A percentile compares a stretch with the other conserved stretches of the same genome.
Evolutionary conservation across 2,113 vertebrate species (phyloP).

Genomic region (Syngnathus floridae): DNA sequence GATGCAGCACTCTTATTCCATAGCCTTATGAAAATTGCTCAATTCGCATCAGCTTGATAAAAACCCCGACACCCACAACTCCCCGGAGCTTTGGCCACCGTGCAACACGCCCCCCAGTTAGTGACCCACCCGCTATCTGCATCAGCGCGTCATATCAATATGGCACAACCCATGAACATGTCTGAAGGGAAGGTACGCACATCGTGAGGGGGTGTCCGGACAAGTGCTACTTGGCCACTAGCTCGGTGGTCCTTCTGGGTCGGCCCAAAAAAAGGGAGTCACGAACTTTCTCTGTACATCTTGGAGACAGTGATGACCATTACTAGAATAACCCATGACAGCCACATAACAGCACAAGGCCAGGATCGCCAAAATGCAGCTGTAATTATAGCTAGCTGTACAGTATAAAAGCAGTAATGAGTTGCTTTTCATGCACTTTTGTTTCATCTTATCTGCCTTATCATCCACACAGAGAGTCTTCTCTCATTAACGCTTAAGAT

Average conservation of each 20-base stretch:
- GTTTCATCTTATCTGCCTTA: slow-evolving; percentile 1
- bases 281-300: slow-evolving; percentile 24
- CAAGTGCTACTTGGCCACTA: slow-evolving; percentile 33
- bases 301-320: slow-evolving; percentile 65
- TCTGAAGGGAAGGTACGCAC: slow-evolving; percentile 16
- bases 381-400: slow-evolving; percentile 53
- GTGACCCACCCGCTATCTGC: slow-evolving; percentile 23
- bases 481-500: slow-evolving; percentile 38
- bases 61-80: slow-evolving; percentile 11
- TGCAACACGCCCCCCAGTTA: slow-evolving; percentile 24
- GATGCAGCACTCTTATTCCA: slow-evolving; percentile 50
- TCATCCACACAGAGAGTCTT: slow-evolving; percentile 13
- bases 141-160: slow-evolving; percentile 51
- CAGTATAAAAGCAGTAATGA: slow-evolving; percentile 46
- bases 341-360: slow-evolving; percentile 61
- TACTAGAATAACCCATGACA: slow-evolving; percentile 68
- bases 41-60: slow-evolving; percentile 33
- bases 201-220: slow-evolving; percentile 49
- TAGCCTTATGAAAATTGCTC: slow-evolving; percentile 42
- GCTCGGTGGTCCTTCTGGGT: slow-evolving; percentile 44
- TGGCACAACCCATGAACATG: slow-evolving; percentile 23
- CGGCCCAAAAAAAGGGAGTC: slow-evolving; percentile 38
- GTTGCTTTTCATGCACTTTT: slow-evolving; percentile 43
- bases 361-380: slow-evolving; percentile 54
- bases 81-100: slow-evolving; percentile 43